Conservation (phyloP, 2,888 invertebrate genomes). For the Slavum lentiscoides region DNA sequence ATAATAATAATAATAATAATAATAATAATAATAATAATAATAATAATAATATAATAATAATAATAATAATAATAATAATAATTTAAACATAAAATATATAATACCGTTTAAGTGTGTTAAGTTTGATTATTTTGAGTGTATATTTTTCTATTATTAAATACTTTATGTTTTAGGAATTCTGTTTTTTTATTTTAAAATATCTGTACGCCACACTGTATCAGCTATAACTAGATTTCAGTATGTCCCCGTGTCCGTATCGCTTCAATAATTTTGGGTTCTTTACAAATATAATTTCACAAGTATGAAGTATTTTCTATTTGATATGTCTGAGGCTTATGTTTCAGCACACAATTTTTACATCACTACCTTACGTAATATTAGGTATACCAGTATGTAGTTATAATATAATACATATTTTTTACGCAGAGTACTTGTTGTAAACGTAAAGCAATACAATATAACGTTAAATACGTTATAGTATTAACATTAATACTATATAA, state of each 20-base stretch:
- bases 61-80: too few species aligned
- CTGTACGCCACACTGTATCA: too few species aligned
- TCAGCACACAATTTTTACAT: constrained; percentile 7
- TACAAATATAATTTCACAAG: constrained; percentile 7
- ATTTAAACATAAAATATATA: too few species aligned
- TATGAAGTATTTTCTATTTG: not conserved
- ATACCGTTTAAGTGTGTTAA: too few species aligned
- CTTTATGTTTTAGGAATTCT: too few species aligned
- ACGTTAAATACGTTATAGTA: not conserved
- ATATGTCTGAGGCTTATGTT: not conserved
- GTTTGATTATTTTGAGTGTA: too few species aligned
- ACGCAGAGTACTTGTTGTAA: not conserved
- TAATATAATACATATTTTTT: not conserved
- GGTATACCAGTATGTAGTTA: not conserved
- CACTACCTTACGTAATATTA: not conserved
- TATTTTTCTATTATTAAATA: too few species aligned
- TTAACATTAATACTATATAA: not conserved
- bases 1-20: too few species aligned
- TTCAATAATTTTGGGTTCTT: not conserved
- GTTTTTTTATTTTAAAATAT: too few species aligned
- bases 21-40: too few species aligned
- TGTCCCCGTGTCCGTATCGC: not conserved
- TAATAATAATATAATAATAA: too few species aligned
- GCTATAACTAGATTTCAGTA: too few species aligned
- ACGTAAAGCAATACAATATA: not conserved